These are phyloP conservation scores for Tupaia chinensis DNA, from an alignment of 2,113 vertebrate genomes.

Conservation along the genomic window DNA sequence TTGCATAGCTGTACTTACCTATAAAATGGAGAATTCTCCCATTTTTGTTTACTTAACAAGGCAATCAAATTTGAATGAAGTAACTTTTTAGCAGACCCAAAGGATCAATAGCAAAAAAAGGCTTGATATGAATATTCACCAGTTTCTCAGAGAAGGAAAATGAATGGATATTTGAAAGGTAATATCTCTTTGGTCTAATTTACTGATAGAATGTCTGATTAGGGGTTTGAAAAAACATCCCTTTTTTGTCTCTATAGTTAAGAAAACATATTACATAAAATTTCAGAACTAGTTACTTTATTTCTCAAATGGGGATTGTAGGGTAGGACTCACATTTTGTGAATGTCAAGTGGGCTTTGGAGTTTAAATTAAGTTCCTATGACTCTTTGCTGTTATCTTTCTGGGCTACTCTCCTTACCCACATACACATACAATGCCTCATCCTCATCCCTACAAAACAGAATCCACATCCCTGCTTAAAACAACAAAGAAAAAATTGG, in stretches of 20 bases:
- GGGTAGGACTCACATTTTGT: background rate
- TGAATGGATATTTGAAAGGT: background rate
- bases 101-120: background rate
- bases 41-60: background rate
- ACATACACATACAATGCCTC: background rate
- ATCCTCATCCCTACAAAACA: background rate
- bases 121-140: background rate
- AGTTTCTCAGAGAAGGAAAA: background rate
- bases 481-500: background rate
- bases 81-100: background rate
- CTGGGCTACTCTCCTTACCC: background rate
- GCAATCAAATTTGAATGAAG: background rate
- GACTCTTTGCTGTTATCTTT: background rate
- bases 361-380: background rate
- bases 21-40: background rate
- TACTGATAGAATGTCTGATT: background rate
- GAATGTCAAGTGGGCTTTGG: background rate
- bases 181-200: background rate
- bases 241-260: background rate
- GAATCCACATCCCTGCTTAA: fast-evolving
- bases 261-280: background rate
- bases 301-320: background rate
- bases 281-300: background rate
- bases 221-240: background rate
- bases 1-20: background rate